Conservation (phyloP, 2,797 vertebrate species). For the Chloroceryle inda region DNA sequence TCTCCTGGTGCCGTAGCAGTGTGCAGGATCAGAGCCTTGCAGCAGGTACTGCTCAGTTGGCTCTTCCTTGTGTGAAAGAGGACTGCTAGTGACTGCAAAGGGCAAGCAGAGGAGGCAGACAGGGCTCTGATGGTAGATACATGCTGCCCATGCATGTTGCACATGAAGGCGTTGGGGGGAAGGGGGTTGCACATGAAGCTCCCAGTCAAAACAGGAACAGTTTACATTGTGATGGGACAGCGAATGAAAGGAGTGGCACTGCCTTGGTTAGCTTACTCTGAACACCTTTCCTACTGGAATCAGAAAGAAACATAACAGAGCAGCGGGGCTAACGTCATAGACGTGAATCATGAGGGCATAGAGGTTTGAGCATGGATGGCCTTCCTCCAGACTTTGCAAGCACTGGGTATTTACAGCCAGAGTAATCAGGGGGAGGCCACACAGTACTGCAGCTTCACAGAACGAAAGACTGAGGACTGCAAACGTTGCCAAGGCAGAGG, state of each 20-base stretch:
- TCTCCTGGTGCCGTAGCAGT: not conserved
- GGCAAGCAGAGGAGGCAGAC: not conserved
- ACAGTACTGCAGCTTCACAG: not conserved
- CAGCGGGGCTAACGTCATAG: not conserved
- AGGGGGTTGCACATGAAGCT: not conserved
- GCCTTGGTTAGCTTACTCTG: not conserved
- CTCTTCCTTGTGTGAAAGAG: not conserved
- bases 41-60: accelerated
- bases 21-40: not conserved
- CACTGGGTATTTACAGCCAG: not conserved
- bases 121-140: not conserved
- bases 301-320: not conserved
- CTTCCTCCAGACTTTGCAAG: not conserved
- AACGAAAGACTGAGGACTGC: not conserved
- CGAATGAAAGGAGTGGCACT: not conserved
- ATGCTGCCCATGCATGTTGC: not conserved
- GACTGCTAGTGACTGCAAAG: not conserved
- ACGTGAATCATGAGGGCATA: not conserved
- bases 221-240: accelerated
- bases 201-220: not conserved
- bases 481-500: not conserved
- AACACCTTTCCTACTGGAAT: not conserved
- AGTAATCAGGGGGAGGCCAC: not conserved
- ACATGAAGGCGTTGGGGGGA: no score
- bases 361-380: not conserved